Conservation (phyloP, 2,113 vertebrate species). For the Serilophus lunatus region DNA sequence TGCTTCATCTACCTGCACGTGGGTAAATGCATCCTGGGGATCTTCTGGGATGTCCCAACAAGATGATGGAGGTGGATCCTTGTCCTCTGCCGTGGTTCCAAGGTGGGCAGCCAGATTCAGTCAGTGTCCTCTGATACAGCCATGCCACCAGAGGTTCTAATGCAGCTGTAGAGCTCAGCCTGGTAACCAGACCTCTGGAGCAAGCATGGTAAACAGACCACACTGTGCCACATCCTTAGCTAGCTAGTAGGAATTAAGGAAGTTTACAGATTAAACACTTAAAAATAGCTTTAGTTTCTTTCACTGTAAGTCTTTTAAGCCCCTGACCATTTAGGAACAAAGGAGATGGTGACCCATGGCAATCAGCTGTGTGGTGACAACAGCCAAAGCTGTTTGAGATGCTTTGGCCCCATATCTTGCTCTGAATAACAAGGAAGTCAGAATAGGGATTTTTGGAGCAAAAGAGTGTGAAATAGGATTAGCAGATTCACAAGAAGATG, state of each 20-base stretch:
- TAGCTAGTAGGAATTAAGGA: background rate
- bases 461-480: conserved; percentile 69
- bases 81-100: background rate
- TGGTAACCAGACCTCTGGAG: background rate
- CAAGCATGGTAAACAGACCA: background rate
- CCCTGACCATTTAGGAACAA: background rate
- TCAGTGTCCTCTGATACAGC: background rate
- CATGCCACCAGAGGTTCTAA: background rate
- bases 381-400: conserved; percentile 3
- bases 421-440: conserved; percentile 14
- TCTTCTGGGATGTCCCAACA: background rate
- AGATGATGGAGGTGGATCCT: background rate
- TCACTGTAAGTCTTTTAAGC: background rate
- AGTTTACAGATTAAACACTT: conserved; percentile 36
- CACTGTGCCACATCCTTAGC: background rate
- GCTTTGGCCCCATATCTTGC: background rate
- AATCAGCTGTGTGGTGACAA: background rate
- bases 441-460: conserved; percentile 13
- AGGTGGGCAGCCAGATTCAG: background rate
- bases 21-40: background rate
- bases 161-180: background rate
- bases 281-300: conserved; percentile 10
- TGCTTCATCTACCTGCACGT: background rate
- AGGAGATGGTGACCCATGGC: background rate
- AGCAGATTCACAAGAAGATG: conserved; percentile 47